Evolutionary conservation across 2,113 vertebrate species (phyloP), one percentile per base, ranked within the genome.

Genomic region (Neolamprologus ventralis): DNA sequence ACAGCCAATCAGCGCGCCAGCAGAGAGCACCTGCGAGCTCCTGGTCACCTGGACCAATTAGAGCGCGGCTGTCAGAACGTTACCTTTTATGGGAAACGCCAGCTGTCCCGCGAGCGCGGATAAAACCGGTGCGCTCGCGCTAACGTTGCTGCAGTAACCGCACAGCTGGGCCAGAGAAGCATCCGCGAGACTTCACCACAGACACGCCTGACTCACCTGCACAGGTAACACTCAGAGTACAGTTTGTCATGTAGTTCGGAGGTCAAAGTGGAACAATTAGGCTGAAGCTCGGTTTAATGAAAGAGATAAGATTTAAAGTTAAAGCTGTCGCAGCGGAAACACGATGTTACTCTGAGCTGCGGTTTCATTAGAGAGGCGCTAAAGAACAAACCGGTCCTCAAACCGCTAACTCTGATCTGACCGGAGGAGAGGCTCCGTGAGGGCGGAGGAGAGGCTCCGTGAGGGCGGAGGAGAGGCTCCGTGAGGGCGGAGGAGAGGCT

Each of bases 131-230:
- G 51, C 3, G 4, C 8, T 21, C n/a, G 4, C 3, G 10, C 10
- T 26, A 2, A 4, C 1, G 49, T 5, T n/a, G 65, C 26, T 47
- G 78, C 84, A 75, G 82, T 84, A n/a, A 75, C 71, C n/a, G 26
- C 19, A 54, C 83, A 87, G 71, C 85, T 53, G 85, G 42, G 84
- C 19, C 58, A 21, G 23, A 40, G 9, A 4, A 1, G 21, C 85
- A 79, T 33, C 60, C 2, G 9, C 3, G 2, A 13, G 13, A 68
- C 63, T 51, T 75, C n/a, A 73, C 2, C 21, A 9, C n/a, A 40
- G 80, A 87, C 82, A 31, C 42, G 26, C 42, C 42, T 3, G 4
- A 78, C 89, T 68, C 85, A 90, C 89, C 91, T 92, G 91, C 80
- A 83, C 89, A 92, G 91, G 91, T 92, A 90, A 85, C 84, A 45